Evolutionary conservation across 1,140 invertebrate species (phyloP), one percentile per base, ranked within the genome.

Genomic region (Coelopa frigida): DNA sequence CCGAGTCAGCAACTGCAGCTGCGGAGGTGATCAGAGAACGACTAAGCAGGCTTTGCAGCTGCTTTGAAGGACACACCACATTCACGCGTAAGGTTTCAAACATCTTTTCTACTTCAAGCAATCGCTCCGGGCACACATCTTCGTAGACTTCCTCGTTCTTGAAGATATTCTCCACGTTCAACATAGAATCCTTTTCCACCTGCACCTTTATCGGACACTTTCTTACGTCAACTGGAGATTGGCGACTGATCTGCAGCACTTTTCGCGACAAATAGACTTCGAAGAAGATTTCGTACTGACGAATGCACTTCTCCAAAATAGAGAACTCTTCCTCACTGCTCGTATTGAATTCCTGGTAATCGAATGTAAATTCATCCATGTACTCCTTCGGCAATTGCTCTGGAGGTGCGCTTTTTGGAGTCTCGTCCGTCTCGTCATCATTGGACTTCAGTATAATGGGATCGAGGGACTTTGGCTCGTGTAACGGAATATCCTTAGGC

Each of bases 261-360:
- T 68, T 53, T 3, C 58, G 46, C 5, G 63, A 43, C n/a, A 70
- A 17, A 31, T 65, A 70, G 2, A 70, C 49, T 41, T 69, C 62
- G 12, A 61, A 70, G 38, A 87, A 84, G 12, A 74, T 68, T 59
- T 87, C 78, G 52, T 84, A 87, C 46, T 78, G 75, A 42, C 79
- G 72, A 11, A 83, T 72, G 60, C 84, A 86, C 51, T 79, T 78
- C 48, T 77, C 76, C 3, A 79, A 41, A 55, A 79, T 75, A 0
- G 76, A 72, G 32, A 75, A 65, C 14, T 58, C 64, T 12, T 61
- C 56, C 6, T 51, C 43, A 4, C 50, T 46, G n/a, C 59, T 32
- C 11, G 23, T 17, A 22, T 31, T 40, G 8, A 23, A 14, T 15
- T 48, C 43, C 20, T 48, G 38, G 42, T 45, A 48, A 20, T 66